These are phyloP conservation scores for Hoplodrina blanda DNA, from an alignment of 2,888 invertebrate species.

Conservation along the genomic window DNA sequence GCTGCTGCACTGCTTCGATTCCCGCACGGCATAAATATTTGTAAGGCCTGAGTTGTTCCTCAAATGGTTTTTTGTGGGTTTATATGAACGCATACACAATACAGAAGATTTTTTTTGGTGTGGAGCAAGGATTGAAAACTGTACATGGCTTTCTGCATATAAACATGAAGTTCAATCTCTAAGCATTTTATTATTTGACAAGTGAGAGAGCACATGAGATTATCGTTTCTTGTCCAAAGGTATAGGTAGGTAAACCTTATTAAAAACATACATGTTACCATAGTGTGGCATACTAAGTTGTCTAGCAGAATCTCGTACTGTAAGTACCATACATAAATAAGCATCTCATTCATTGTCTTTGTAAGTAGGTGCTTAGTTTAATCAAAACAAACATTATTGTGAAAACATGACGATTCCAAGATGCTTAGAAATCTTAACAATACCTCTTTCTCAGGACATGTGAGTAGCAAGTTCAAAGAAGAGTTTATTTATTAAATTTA, in stretches of 20 bases:
- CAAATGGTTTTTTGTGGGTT: not conserved
- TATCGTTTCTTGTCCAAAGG: not conserved
- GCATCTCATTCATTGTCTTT: slow-evolving; percentile 17
- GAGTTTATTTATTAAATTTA: slow-evolving; percentile 28
- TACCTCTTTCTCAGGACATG: slow-evolving; percentile 23
- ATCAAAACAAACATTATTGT: slow-evolving; percentile 32
- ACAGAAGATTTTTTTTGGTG: no score
- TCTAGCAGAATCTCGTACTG: not conserved
- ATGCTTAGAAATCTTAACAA: slow-evolving; percentile 54
- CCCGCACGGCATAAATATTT: no score
- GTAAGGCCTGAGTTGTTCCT: no score
- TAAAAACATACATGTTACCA: not conserved
- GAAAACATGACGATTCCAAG: slow-evolving; percentile 42
- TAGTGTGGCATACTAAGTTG: not conserved
- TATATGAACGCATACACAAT: not conserved
- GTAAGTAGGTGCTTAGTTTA: slow-evolving; percentile 16
- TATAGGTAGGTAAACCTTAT: not conserved
- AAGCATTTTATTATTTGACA: not conserved
- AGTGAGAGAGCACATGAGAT: no score
- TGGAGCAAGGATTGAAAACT: no score
- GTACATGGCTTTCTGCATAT: no score
- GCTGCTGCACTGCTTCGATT: no score
- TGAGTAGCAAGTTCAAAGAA: slow-evolving; percentile 30
- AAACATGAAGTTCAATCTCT: not conserved
- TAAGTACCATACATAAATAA: slow-evolving; percentile 5